Percentiles rank a stretch among this genome's conserved stretches.
These are phyloP conservation scores for Chydorus sphaericus DNA, from an alignment of 2,888 invertebrate genomes.

Conservation along the genomic window DNA sequence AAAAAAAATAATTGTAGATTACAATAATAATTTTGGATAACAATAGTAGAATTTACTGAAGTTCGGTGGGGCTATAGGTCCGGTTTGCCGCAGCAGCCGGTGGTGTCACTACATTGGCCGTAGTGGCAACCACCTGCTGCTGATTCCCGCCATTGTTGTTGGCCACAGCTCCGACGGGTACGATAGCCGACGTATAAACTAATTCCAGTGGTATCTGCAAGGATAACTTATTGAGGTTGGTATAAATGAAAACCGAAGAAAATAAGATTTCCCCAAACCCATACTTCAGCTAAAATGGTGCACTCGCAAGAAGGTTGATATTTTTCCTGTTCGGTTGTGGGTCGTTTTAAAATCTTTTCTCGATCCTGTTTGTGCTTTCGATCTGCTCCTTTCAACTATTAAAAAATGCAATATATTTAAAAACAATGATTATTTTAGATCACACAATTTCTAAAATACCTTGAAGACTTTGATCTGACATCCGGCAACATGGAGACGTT, in stretches of 20 bases:
- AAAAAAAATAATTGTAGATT: neutral
- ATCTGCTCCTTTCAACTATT: conserved; percentile 88
- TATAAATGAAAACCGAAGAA: neutral
- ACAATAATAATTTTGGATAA: too few relatives aligned
- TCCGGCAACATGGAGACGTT: conserved; percentile 78
- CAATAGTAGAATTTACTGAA: neutral
- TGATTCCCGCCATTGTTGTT: neutral
- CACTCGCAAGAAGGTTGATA: conserved; percentile 92
- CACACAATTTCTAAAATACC: conserved; percentile 26
- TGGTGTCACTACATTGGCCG: neutral
- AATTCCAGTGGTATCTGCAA: conserved; percentile 16
- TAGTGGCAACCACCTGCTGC: neutral
- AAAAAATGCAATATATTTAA: conserved; percentile 24
- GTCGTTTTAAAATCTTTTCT: conserved; percentile 79
- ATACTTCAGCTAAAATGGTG: conserved; percentile 79
- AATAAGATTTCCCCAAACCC: conserved; percentile 21
- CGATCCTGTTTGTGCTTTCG: conserved; percentile 92
- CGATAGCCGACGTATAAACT: conserved; percentile 16
- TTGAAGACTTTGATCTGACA: conserved; percentile 84
- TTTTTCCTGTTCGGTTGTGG: conserved; percentile 70
- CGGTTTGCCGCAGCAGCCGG: conserved; percentile 6
- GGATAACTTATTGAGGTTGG: neutral
- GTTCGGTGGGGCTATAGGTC: neutral
- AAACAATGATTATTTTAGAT: neutral
- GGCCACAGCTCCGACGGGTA: conserved; percentile 4